Conservation (phyloP, 2,113 vertebrate genomes). For the Perognathus longimembris region DNA sequence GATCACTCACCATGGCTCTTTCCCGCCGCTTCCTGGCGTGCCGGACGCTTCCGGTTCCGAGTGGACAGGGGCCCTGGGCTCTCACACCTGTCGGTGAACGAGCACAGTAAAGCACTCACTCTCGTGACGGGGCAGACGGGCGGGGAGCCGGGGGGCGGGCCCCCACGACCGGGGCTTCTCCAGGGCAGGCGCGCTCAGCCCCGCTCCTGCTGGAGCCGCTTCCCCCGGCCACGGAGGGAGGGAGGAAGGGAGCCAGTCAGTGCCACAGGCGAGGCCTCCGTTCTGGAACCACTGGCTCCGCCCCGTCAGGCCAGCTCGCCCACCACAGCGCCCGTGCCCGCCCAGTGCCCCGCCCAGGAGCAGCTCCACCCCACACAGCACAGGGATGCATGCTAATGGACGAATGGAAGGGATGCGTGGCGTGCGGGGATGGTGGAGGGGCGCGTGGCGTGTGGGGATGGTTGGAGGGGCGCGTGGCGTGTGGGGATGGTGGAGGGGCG, state of each 20-base stretch:
- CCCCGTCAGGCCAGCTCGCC: no score
- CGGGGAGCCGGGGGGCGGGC: accelerated
- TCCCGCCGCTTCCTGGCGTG: constrained; percentile 91
- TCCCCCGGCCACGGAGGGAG: no score
- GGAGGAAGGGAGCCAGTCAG: not conserved
- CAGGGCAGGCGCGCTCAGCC: not conserved
- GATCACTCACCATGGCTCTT: constrained; percentile 92
- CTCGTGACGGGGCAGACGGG: not conserved
- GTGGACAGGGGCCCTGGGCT: constrained; percentile 85
- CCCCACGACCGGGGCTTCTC: not conserved
- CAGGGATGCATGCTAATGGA: no score
- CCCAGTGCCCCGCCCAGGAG: no score
- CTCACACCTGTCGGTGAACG: constrained; percentile 88
- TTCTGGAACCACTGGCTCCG: not conserved
- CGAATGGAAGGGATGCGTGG: no score
- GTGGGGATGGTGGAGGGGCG: no score
- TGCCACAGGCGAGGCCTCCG: not conserved
- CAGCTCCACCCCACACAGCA: no score
- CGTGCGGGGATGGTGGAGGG: no score
- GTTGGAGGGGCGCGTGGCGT: no score
- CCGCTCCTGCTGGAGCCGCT: not conserved
- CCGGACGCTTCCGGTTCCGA: constrained; percentile 82
- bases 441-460: no score
- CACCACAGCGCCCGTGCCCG: not conserved
- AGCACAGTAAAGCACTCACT: constrained; percentile 78